Conservation (phyloP, 2,888 invertebrate species). For the Bellardia pandia region DNA sequence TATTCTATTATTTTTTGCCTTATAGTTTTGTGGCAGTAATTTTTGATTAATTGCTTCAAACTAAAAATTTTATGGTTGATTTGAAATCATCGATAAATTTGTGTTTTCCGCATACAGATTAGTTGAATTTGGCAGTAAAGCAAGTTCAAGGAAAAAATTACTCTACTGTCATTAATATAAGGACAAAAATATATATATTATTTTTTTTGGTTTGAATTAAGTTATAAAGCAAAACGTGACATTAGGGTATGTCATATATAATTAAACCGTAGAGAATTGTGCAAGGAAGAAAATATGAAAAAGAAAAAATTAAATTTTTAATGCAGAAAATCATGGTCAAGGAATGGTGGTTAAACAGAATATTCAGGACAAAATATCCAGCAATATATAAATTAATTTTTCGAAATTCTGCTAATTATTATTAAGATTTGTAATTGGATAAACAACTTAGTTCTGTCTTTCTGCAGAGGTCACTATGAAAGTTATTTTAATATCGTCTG, state of each 20-base stretch:
- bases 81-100: constrained; percentile 68
- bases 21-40: constrained; percentile 64
- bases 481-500: no score
- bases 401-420: no score
- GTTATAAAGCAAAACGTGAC: constrained; percentile 42
- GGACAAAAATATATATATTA: not conserved
- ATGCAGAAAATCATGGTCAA: not conserved
- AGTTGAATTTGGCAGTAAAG: not conserved
- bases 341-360: not conserved
- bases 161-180: constrained; percentile 1
- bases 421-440: no score
- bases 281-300: not conserved
- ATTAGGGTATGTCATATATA: not conserved
- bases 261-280: constrained; percentile 41
- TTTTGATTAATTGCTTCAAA: constrained; percentile 71
- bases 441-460: no score
- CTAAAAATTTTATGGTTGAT: constrained; percentile 68
- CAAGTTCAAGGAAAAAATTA: constrained; percentile 57
- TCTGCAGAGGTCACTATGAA: no score
- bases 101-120: constrained; percentile 41
- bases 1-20: not conserved
- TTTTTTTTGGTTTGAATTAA: constrained; percentile 4
- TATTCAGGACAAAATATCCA: no score
- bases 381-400: no score
- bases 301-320: not conserved